A percentile compares a stretch with the other conserved stretches of the same genome.
Evolutionary conservation across 2,113 vertebrate species (phyloP).

Genomic region (Ibidorhyncha struthersii): DNA sequence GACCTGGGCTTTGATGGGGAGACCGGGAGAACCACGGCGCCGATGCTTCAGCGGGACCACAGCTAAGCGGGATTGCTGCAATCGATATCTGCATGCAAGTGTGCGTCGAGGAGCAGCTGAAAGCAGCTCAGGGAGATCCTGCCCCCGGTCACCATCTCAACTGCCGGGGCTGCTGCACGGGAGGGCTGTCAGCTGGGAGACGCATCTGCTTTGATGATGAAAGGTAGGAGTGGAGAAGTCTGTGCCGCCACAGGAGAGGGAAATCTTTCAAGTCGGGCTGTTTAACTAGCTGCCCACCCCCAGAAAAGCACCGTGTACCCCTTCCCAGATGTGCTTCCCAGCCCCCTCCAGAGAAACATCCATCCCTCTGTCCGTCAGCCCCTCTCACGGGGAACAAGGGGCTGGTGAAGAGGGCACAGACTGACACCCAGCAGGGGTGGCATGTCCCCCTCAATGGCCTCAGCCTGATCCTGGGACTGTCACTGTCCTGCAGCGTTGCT

Average conservation of each 20-base stretch:
- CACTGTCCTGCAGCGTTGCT: background rate
- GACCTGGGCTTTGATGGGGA: background rate
- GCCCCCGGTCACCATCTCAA: accelerated
- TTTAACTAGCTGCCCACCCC: background rate
- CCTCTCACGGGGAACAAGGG: accelerated
- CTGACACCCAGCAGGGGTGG: background rate
- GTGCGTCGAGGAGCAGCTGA: background rate
- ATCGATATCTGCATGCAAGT: accelerated
- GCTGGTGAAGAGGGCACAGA: background rate
- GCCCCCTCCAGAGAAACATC: background rate
- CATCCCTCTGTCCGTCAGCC: background rate
- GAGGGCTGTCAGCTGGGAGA: background rate
- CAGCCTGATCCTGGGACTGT: background rate
- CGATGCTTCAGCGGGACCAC: accelerated
- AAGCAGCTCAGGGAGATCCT: background rate
- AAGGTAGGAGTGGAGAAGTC: background rate
- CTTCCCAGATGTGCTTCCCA: accelerated
- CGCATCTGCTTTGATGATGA: accelerated
- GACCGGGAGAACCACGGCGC: accelerated
- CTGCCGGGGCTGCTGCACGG: accelerated
- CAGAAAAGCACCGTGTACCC: background rate
- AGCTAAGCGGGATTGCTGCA: background rate
- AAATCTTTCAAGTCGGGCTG: background rate
- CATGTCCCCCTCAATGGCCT: background rate
- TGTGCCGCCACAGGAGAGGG: background rate